Percentiles rank a stretch among this genome's conserved stretches.
Evolutionary conservation across 2,888 invertebrate species (phyloP).

Genomic region (Drosophila gaucha): DNA sequence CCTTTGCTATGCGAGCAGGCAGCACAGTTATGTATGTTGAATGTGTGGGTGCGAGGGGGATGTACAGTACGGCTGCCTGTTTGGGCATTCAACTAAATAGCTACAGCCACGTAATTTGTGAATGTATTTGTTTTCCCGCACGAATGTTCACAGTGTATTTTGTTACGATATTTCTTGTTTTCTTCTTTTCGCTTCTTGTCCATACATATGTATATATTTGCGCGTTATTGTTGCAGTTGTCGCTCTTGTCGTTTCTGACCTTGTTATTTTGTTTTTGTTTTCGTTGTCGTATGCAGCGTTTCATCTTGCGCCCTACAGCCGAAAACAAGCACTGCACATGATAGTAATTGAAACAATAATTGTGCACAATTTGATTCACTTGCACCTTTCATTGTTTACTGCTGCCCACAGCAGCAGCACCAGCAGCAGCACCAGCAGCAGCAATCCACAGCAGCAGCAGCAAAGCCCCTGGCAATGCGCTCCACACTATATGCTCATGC

Average conservation of each 20-base stretch:
- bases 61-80: conserved; percentile 29
- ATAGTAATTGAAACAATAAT: conserved; percentile 42
- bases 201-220: conserved; percentile 23
- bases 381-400: conserved; percentile 57
- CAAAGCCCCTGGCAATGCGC: conserved; percentile 19
- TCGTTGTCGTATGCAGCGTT: conserved; percentile 55
- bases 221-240: conserved; percentile 21
- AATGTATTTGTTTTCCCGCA: conserved; percentile 21
- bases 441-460: conserved; percentile 6
- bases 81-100: conserved; percentile 22
- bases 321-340: conserved; percentile 43
- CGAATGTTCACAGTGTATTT: conserved; percentile 42
- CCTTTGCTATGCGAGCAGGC: conserved; percentile 34
- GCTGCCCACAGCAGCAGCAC: conserved; percentile 15
- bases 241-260: conserved; percentile 32
- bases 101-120: conserved; percentile 35
- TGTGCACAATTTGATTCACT: conserved; percentile 64
- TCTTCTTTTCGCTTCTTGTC: conserved; percentile 30
- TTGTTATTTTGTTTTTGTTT: conserved; percentile 68
- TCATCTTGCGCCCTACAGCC: conserved; percentile 43
- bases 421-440: conserved; percentile 11
- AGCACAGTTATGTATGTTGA: conserved; percentile 30
- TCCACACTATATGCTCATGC: conserved; percentile 7
- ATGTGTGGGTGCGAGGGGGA: conserved; percentile 5
- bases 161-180: conserved; percentile 44